Evolutionary conservation across 2,888 invertebrate species (phyloP), one percentile per base, ranked within the genome.

Genomic region (Lasioglossum calceatum): DNA sequence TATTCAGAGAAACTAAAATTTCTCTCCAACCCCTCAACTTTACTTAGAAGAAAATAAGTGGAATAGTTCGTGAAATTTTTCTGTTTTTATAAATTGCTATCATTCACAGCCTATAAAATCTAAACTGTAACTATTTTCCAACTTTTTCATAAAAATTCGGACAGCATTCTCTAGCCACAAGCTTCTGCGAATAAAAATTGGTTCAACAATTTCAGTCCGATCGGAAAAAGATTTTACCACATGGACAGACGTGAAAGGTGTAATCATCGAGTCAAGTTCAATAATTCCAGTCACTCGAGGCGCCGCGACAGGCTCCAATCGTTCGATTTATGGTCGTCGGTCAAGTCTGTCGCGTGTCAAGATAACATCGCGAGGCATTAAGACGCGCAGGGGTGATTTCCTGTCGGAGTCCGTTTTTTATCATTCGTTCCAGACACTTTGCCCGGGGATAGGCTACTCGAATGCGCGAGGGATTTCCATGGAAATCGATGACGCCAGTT

Each of bases 401-500:
- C 32, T 44, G 47, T 74, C 47, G 2, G 27, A 70, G 76, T 77
- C 64, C 54, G 82, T 85, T 86, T 86, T 86, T 81, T 82, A 76
- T 75, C 79, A 50, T 61, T 75, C 77, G 50, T 76, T 73, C 27
- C 73, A 72, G 67, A 83, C 50, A 39, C n/a, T 72, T 82, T 72
- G 39, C 67, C 61, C 39, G 58, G 84, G 64, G 64, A 82, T 75
- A 85, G 79, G 81, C 44, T 32, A 42, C 76, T 85, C 67, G 58
- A 79, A 76, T 72, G 75, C 81, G 32, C 61, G 77, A 76, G 87
- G 88, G 90, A 93, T 92, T 92, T 92, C 90, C 90, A 92, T 92
- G 92, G 93, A 93, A 94, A 94, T 94, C 93, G 93, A 94, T 94
- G 93, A 92, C 91, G 91, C 90, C 88, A 85, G 23, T n/a, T n/a